A percentile compares a stretch with the other conserved stretches of the same genome.
Evolutionary conservation across 1,140 invertebrate genomes (phyloP).

Genomic region (Rhyzopertha dominica): DNA sequence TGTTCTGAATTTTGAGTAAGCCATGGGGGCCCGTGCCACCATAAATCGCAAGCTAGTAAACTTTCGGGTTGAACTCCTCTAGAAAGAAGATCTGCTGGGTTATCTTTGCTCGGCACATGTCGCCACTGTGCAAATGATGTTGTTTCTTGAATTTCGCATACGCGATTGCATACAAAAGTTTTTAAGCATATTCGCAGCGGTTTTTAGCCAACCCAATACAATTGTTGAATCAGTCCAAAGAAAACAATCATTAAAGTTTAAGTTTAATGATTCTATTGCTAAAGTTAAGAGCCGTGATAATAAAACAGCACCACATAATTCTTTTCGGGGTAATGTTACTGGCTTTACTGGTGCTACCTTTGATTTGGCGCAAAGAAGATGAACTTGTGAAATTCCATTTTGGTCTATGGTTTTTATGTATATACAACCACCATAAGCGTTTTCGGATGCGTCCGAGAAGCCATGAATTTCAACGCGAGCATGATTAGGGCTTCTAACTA

Average conservation of each 20-base stretch:
- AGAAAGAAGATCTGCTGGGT: conserved; percentile 37
- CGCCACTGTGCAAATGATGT: conserved; percentile 21
- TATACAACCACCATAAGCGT: conserved; percentile 16
- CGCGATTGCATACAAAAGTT: background rate
- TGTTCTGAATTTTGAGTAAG: background rate
- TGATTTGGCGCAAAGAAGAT: conserved; percentile 27
- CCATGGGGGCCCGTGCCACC: conserved; percentile 22
- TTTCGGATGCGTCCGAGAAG: conserved; percentile 15
- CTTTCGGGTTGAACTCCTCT: conserved; percentile 19
- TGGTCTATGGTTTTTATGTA: conserved; percentile 14
- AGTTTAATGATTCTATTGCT: conserved; percentile 13
- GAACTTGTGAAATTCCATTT: background rate
- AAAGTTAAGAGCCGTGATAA: conserved; percentile 9
- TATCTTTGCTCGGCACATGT: conserved; percentile 28
- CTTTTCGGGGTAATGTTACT: conserved; percentile 27
- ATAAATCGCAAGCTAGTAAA: conserved; percentile 13
- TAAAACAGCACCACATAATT: conserved; percentile 15
- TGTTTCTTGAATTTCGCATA: conserved; percentile 29
- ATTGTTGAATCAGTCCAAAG: too few species aligned
- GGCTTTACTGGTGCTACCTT: conserved; percentile 32
- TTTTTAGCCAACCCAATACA: too few species aligned
- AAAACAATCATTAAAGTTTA: conserved; percentile 26
- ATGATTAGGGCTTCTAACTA: conserved; percentile 5
- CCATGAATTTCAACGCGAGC: conserved; percentile 12
- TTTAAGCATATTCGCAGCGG: too few species aligned